Conservation (phyloP, 2,797 vertebrate species). For the Xiphophorus birchmanni region DNA sequence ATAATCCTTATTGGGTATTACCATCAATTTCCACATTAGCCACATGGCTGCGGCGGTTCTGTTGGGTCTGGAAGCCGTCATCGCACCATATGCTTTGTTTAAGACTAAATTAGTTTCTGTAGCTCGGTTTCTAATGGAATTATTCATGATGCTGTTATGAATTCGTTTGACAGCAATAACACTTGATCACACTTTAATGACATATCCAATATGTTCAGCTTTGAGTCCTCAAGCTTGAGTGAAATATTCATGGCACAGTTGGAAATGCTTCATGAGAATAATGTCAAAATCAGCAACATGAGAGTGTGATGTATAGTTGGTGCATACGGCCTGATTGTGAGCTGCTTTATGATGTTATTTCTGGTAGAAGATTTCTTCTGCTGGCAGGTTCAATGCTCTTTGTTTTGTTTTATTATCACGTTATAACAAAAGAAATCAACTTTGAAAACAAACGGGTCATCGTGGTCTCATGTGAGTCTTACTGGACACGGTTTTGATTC, state of each 20-base stretch:
- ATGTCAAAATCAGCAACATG: neutral
- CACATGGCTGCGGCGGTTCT: neutral
- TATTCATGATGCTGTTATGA: conserved; percentile 7
- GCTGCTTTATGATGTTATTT: neutral
- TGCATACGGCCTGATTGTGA: neutral
- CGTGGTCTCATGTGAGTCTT: neutral
- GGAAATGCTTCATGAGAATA: neutral
- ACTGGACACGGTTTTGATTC: neutral
- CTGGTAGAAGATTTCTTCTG: neutral
- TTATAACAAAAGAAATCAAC: neutral
- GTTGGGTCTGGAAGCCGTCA: neutral
- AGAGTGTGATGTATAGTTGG: neutral
- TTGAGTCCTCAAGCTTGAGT: neutral
- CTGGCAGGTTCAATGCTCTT: neutral
- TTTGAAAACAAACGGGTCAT: neutral
- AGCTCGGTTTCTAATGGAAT: neutral
- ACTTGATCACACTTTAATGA: conserved; percentile 10
- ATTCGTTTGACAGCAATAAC: conserved; percentile 2
- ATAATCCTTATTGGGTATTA: neutral
- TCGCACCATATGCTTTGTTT: neutral
- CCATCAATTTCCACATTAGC: neutral
- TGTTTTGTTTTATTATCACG: neutral
- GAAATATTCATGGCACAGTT: conserved; percentile 2
- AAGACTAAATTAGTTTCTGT: neutral
- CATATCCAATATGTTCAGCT: neutral